Percentiles rank a stretch among this genome's conserved stretches.
phyloP scores from a whole-genome alignment of 2,888 invertebrate genomes.

The Idaea dimidiata region DNA sequence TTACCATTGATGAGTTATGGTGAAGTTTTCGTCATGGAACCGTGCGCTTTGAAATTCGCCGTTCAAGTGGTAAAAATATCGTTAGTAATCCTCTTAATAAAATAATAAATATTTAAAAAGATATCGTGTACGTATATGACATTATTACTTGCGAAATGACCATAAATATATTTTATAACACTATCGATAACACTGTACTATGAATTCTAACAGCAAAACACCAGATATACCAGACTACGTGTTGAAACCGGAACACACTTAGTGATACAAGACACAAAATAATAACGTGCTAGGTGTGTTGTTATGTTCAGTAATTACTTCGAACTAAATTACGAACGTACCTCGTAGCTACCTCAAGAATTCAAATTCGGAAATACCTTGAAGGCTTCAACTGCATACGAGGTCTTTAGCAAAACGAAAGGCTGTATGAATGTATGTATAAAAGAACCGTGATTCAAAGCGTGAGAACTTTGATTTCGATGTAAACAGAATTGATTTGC shows the following conservation, averaged over 20 bases:
- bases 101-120: not conserved
- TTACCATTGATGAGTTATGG: not conserved
- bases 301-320: not conserved
- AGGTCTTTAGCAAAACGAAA: not conserved
- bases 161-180: not conserved
- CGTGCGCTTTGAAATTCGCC: not conserved
- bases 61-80: constrained; percentile 43
- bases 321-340: not conserved
- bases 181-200: constrained; percentile 1
- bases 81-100: constrained; percentile 20
- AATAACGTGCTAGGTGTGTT: not conserved
- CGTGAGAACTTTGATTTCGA: not conserved
- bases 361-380: not conserved
- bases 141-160: not conserved
- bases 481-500: not conserved
- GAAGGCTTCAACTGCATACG: not conserved
- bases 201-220: not conserved
- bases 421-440: not conserved
- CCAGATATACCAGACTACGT: not conserved
- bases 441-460: not conserved
- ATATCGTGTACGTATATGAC: not conserved
- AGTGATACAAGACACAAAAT: not conserved
- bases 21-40: not conserved
- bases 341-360: not conserved
- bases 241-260: not conserved